Percentiles rank a stretch among this genome's conserved stretches.
These are phyloP conservation scores for Poecilia gillii DNA, from an alignment of 2,797 vertebrate species.

Conservation along the genomic window DNA sequence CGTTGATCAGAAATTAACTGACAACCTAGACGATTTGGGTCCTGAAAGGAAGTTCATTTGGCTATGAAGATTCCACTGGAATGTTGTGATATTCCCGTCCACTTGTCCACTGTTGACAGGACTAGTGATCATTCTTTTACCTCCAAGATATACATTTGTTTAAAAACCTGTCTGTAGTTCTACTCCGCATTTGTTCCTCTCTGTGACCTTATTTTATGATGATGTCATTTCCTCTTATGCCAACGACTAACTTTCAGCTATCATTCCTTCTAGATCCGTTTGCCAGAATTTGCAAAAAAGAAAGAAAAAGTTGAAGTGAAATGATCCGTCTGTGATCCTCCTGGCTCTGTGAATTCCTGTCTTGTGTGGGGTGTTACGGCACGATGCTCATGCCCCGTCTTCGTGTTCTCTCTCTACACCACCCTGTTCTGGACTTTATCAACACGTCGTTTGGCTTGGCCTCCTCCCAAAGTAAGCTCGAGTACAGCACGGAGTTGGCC, in stretches of 20 bases:
- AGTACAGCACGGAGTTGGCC: constrained; percentile 69
- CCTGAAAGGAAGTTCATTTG: neutral
- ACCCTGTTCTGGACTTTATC: constrained; percentile 81
- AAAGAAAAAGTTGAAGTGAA: constrained; percentile 32
- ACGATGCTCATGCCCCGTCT: constrained; percentile 39
- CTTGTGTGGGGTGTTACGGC: constrained; percentile 41
- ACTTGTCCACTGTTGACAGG: neutral
- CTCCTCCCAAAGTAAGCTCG: constrained; percentile 73
- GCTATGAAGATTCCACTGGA: neutral
- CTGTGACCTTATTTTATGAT: neutral
- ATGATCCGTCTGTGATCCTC: constrained; percentile 51
- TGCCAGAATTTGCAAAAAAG: constrained; percentile 29
- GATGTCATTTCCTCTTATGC: constrained; percentile 22
- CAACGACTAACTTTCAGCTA: constrained; percentile 29
- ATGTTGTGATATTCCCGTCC: too few relatives aligned
- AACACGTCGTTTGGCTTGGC: constrained; percentile 82
- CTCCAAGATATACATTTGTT: constrained; percentile 11
- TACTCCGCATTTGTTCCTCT: neutral
- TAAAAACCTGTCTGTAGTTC: constrained; percentile 14
- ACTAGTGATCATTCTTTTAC: constrained; percentile 3
- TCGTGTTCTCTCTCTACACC: constrained; percentile 60
- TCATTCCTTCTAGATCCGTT: constrained; percentile 16
- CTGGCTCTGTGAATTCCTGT: constrained; percentile 48
- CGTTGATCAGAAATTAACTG: neutral
- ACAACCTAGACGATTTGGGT: neutral